Base-by-base conservation (phyloP, 2,888 invertebrate species). In the Disparrhopalites patrizii region DNA sequence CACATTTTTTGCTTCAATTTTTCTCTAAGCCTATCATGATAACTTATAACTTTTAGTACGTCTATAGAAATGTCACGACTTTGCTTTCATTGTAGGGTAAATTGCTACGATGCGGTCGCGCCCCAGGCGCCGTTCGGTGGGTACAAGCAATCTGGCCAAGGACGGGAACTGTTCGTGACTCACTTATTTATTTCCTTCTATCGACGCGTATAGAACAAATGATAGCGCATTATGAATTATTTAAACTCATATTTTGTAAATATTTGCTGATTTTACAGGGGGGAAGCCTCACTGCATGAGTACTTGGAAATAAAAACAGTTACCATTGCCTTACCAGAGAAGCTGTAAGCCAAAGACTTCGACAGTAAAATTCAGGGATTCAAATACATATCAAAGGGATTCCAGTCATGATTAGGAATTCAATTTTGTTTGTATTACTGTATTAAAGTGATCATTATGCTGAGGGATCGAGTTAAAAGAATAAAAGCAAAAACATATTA, bases 91-190 rank as follows among this genome's bases (percentile, higher is more conserved):
- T 80, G 55, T 78, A 89, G 89, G 89, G 83, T 90, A 3, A 90
- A 90, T 79, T 86, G 86, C 57, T 90, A 88, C 76, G 86, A 88
- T 76, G 83, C 84, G 57, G 82, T 87, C 1, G 79, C 83, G 13
- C 81, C 87, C 1, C 91, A 93, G 78, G 87, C 89, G 47, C 93
- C 93, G 15, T 93, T 93, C 78, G 93, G 93, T 62, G 93, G 93
- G 47, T 93, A 85, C 80, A 93, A 91, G 78, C 86, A 87, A 76
- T 92, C 92, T 30, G 93, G 93, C 58, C 85, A 89, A 75, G 93
- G 93, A 31, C 85, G 92, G 68, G 93, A 93, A 76, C 71, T 78
- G 80, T 81, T 78, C 77, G 79, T 76, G 60, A 33, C 10, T 58
- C 33, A 33, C 18, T 23, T 15, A 20, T 58, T n/a, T n/a, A 20